Percentiles rank a stretch among this genome's conserved stretches.
Conservation (phyloP, 92 coral and sea anemone species). For the Ricordea florida region DNA sequence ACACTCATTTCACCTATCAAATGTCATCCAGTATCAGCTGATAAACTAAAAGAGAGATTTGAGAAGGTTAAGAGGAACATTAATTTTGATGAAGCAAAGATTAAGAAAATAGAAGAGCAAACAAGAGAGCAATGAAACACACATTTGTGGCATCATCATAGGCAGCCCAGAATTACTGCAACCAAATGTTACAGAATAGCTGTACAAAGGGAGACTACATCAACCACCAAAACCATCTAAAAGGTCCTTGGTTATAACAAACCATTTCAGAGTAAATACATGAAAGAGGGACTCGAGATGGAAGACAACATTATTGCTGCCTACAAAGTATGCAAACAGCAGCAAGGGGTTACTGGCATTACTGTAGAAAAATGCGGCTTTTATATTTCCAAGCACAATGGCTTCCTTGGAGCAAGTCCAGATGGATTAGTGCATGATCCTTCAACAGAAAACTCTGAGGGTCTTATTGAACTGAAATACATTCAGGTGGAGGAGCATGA, state of each 20-base stretch:
- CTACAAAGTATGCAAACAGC: conserved; percentile 5
- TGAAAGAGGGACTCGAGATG: conserved; percentile 46
- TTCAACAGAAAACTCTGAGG: not conserved
- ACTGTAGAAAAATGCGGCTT: conserved; percentile 45
- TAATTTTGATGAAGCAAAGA: conserved; percentile 7
- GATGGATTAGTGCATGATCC: conserved; percentile 57
- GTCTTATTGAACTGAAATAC: conserved; percentile 44
- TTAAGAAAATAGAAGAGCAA: conserved; percentile 38
- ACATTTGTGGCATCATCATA: conserved; percentile 23
- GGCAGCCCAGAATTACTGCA: conserved; percentile 54
- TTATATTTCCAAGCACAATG: conserved; percentile 31
- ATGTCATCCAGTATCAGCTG: conserved; percentile 41
- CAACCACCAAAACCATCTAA: conserved; percentile 36
- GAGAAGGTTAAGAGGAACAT: conserved; percentile 38
- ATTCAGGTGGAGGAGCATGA: conserved; percentile 49
- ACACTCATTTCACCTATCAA: conserved; percentile 50
- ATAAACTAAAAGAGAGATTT: conserved; percentile 28
- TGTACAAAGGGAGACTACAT: conserved; percentile 38
- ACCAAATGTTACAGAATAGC: conserved; percentile 56
- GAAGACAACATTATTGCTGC: conserved; percentile 13
- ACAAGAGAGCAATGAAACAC: conserved; percentile 50
- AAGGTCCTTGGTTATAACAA: conserved; percentile 37
- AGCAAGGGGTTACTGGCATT: conserved; percentile 26
- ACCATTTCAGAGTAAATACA: conserved; percentile 20
- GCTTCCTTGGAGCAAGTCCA: conserved; percentile 50